phyloP scores from a whole-genome alignment of 2,888 invertebrate genomes.

The Antheraea yamamai region DNA sequence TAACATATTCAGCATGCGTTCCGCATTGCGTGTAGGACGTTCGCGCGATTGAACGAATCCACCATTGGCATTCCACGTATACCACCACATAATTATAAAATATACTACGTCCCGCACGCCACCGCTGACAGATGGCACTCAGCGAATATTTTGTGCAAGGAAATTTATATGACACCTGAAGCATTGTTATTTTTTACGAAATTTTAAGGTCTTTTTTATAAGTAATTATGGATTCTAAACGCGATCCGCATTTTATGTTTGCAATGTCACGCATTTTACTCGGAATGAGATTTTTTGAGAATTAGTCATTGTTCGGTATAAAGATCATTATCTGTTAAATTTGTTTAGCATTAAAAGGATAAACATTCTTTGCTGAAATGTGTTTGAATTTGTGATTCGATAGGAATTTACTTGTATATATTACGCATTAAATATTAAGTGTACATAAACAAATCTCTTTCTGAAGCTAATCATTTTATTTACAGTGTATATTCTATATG shows the following conservation, averaged over 20 bases:
- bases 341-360: slow-evolving; percentile 31
- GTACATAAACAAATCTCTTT: slow-evolving; percentile 3
- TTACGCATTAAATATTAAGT: not conserved
- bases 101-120: slow-evolving; percentile 56
- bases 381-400: slow-evolving; percentile 29
- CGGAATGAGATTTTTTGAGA: slow-evolving; percentile 70
- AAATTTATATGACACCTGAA: slow-evolving; percentile 68
- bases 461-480: not conserved
- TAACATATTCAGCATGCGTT: slow-evolving; percentile 59
- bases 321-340: slow-evolving; percentile 50
- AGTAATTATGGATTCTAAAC: slow-evolving; percentile 66
- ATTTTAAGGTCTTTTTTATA: slow-evolving; percentile 52
- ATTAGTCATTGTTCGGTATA: slow-evolving; percentile 65
- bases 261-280: slow-evolving; percentile 70
- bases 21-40: slow-evolving; percentile 62
- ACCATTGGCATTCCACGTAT: slow-evolving; percentile 57
- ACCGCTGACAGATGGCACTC: slow-evolving; percentile 64
- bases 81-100: slow-evolving; percentile 68
- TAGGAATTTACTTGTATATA: slow-evolving; percentile 25
- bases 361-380: slow-evolving; percentile 28
- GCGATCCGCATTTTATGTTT: slow-evolving; percentile 61
- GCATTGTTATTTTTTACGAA: slow-evolving; percentile 70
- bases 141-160: slow-evolving; percentile 55
- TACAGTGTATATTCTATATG: not conserved
- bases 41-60: slow-evolving; percentile 58